Base-by-base conservation (phyloP, 2,888 invertebrate genomes). In the Tetranychus truncatus region DNA sequence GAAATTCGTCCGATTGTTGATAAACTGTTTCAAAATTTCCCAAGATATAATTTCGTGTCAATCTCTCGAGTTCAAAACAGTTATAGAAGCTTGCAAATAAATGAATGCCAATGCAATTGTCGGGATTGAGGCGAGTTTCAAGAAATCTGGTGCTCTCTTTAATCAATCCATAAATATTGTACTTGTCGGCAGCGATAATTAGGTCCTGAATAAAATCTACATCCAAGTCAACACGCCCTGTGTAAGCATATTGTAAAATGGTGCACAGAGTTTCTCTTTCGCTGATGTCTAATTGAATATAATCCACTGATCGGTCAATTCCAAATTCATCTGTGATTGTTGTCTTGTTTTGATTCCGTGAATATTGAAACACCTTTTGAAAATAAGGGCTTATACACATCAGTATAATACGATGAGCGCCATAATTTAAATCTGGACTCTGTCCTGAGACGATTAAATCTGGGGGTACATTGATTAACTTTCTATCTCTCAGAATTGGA, bases 371-470 rank as follows among this genome's bases (percentile, higher is more conserved):
- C 21, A 73, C 11, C 21, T 55, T 73, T 73, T 73, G 65, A 73
- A 73, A 73, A 65, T 73, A 73, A 9, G 73, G 73, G 5, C 21
- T 34, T 9, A 73, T 73, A 65, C 73, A 65, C 73, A 73, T 73
- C 8, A 73, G 18, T n/a, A 73, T 66, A 24, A 73, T 21, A 55
- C 45, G 45, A 45, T 73, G 73, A n/a, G 45, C 73, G 1, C 6
- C 18, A 73, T 24, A 66, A 21, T 21, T 55, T 7, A 11, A 1
- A 9, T 73, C 73, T n/a, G 24, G 9, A 20, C 21, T 24, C 15
- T 65, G 21, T 45, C 21, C 65, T n/a, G 45, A 55, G 18, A 73
- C n/a, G 55, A 44, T 45, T 11, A 73, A 24, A 73, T 73, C 73
- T 5, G 73, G 73, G 1, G 72, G 72, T 5, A 45, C 72, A 45